These are phyloP conservation scores for Cheiracanthium punctorium DNA, from an alignment of 2,888 invertebrate species.

Conservation along the genomic window DNA sequence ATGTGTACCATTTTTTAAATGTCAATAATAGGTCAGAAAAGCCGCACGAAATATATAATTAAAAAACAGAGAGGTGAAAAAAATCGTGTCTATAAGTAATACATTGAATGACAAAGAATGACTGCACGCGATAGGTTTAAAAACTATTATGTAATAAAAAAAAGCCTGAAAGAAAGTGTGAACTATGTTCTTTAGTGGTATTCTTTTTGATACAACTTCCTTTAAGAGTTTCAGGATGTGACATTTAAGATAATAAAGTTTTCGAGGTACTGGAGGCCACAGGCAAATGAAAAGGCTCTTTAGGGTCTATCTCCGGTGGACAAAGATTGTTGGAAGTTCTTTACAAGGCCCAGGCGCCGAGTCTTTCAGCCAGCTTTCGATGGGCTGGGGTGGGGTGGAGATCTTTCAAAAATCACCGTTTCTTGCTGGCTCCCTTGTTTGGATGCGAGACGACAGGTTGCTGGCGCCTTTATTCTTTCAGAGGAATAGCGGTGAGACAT, in stretches of 20 bases:
- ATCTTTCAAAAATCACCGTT: not conserved
- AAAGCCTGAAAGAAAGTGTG: not conserved
- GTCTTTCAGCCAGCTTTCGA: not conserved
- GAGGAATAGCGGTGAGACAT: not conserved
- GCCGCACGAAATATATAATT: no score
- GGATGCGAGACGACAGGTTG: conserved; percentile 8
- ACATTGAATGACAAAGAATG: no score
- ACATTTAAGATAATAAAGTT: not conserved
- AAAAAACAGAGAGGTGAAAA: no score
- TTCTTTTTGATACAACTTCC: not conserved
- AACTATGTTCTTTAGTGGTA: not conserved
- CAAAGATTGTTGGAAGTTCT: not conserved
- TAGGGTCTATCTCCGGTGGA: not conserved
- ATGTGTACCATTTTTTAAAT: no score
- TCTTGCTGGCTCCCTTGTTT: not conserved
- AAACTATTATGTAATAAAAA: no score
- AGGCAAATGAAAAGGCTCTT: not conserved
- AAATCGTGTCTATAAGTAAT: no score
- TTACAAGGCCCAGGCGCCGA: not conserved
- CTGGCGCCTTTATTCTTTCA: conserved; percentile 13
- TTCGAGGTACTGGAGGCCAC: not conserved
- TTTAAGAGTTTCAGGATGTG: not conserved
- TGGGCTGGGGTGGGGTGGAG: not conserved
- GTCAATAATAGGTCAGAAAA: no score
- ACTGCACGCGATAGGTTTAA: no score